Conservation (phyloP, 2,888 invertebrate genomes). For the Synanthedon myopaeformis region DNA sequence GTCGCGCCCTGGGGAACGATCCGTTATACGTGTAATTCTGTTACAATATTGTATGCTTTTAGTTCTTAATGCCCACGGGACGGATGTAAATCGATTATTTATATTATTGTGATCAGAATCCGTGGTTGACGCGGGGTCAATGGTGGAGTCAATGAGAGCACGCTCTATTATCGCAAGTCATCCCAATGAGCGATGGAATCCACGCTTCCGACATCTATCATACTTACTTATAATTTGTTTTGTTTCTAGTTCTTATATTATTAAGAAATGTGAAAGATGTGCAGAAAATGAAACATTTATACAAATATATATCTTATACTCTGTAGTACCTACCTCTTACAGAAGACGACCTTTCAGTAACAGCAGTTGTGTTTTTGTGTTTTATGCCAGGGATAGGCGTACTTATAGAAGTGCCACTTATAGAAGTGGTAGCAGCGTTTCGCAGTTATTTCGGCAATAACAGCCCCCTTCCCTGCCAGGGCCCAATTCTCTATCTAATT, state of each 20-base stretch:
- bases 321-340: too few relatives aligned
- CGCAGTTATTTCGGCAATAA: too few relatives aligned
- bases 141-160: constrained; percentile 65
- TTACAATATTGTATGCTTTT: constrained; percentile 33
- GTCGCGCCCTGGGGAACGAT: constrained; percentile 43
- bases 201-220: constrained; percentile 60
- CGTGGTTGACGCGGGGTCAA: constrained; percentile 52
- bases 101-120: constrained; percentile 52
- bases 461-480: too few relatives aligned
- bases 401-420: too few relatives aligned
- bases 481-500: too few relatives aligned
- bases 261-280: neutral
- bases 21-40: constrained; percentile 36
- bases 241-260: constrained; percentile 26
- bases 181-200: constrained; percentile 52
- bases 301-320: neutral
- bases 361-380: too few relatives aligned
- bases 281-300: neutral
- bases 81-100: constrained; percentile 54
- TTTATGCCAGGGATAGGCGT: too few relatives aligned
- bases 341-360: too few relatives aligned
- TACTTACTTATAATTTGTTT: constrained; percentile 29
- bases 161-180: constrained; percentile 61
- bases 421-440: too few relatives aligned
- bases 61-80: constrained; percentile 41